Conservation (phyloP, 92 coral and sea anemone genomes). For the Phenganax subtilis region DNA sequence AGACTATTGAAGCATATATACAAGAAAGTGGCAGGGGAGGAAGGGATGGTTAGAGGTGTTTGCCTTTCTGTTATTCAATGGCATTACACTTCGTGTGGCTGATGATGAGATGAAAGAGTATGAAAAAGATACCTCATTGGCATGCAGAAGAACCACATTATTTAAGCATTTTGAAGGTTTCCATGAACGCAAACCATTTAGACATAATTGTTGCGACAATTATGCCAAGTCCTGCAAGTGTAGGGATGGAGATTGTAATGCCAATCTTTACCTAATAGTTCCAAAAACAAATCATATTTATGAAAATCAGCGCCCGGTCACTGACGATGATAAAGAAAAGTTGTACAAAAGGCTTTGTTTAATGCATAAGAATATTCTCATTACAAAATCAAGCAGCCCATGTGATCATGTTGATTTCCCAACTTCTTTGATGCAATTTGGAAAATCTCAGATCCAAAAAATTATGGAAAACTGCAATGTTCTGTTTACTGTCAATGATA, state of each 20-base stretch:
- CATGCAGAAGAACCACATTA: constrained; percentile 36
- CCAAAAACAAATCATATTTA: neutral
- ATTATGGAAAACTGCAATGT: constrained; percentile 26
- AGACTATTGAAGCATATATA: constrained; percentile 46
- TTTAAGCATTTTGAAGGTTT: constrained; percentile 6
- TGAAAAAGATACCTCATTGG: constrained; percentile 21
- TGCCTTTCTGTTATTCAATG: constrained; percentile 42
- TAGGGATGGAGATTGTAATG: constrained; percentile 3
- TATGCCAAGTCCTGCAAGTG: neutral
- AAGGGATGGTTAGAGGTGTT: constrained; percentile 42
- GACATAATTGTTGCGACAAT: neutral
- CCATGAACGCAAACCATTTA: neutral
- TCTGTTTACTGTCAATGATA: constrained; percentile 33
- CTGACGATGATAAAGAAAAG: constrained; percentile 6
- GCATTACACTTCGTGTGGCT: constrained; percentile 21
- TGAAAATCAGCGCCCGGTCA: constrained; percentile 17
- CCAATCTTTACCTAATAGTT: neutral
- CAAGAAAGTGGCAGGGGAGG: constrained; percentile 49
- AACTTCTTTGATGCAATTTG: constrained; percentile 42
- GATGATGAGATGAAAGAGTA: constrained; percentile 51
- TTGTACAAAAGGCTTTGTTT: constrained; percentile 25
- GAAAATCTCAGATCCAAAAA: constrained; percentile 26
- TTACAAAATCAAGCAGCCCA: constrained; percentile 17
- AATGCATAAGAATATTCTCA: constrained; percentile 24
- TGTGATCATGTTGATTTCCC: constrained; percentile 30